A percentile compares a stretch with the other conserved stretches of the same genome.
Evolutionary conservation across 2,797 vertebrate species (phyloP).

Genomic region (Syngnathus acus): DNA sequence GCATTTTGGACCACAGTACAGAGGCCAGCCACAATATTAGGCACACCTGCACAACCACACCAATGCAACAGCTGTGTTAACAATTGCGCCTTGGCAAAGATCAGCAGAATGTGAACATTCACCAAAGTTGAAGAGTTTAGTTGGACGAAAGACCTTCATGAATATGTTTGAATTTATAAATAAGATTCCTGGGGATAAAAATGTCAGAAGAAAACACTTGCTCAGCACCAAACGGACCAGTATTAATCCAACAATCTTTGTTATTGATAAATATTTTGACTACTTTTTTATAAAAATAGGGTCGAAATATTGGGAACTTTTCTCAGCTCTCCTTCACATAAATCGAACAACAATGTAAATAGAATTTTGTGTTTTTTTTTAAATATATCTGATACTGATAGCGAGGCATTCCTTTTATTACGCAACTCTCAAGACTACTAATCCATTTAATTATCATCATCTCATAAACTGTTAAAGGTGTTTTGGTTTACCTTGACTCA

Average conservation of each 20-base stretch:
- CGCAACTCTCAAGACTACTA: background rate
- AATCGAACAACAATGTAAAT: too few species aligned
- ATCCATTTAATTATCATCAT: background rate
- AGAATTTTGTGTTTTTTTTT: background rate
- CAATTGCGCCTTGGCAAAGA: background rate
- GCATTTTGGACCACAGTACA: background rate
- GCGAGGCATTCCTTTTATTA: background rate
- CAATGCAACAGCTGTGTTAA: background rate
- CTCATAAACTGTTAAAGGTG: background rate
- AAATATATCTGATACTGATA: background rate
- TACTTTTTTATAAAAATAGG: background rate
- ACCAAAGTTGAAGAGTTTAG: background rate
- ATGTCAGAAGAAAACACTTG: background rate
- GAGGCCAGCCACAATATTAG: background rate
- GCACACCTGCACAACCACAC: background rate
- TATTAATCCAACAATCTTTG: background rate
- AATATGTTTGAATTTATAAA: background rate
- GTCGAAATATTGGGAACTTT: background rate
- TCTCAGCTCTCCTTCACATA: background rate
- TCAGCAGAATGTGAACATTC: background rate
- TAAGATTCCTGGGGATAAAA: background rate
- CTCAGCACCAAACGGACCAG: background rate
- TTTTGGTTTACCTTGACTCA: slow-evolving; percentile 4
- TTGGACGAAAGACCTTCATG: background rate
- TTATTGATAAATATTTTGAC: too few species aligned